A percentile compares a stretch with the other conserved stretches of the same genome.
These are phyloP conservation scores for Gandaritis pyraliata DNA, from an alignment of 2,888 invertebrate genomes.

Conservation along the genomic window DNA sequence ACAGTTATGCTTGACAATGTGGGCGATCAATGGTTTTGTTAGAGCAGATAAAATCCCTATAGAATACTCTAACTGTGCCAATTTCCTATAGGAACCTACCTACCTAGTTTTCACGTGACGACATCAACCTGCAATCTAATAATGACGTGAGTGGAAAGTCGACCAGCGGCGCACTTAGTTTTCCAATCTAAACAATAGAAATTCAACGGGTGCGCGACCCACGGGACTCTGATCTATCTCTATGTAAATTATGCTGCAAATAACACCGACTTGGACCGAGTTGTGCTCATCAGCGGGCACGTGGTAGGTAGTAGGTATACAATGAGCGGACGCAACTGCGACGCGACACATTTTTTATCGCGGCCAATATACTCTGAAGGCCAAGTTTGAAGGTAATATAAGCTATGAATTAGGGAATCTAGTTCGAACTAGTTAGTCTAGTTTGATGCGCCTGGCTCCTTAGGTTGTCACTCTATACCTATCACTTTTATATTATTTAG, in stretches of 20 bases:
- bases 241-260: conserved; percentile 83
- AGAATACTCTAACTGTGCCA: conserved; percentile 8
- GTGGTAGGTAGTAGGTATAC: conserved; percentile 49
- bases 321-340: conserved; percentile 27
- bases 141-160: conserved; percentile 78
- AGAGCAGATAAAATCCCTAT: conserved; percentile 2
- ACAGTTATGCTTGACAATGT: not conserved
- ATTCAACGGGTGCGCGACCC: conserved; percentile 82
- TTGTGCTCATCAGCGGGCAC: conserved; percentile 73
- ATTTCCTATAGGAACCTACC: conserved; percentile 7
- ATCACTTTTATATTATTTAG: not conserved
- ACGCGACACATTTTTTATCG: conserved; percentile 51
- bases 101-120: conserved; percentile 8
- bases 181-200: conserved; percentile 85
- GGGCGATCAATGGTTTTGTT: conserved; percentile 19
- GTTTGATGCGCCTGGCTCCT: conserved; percentile 26
- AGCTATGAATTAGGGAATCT: conserved; percentile 45
- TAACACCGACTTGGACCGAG: conserved; percentile 75
- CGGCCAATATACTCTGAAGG: conserved; percentile 47
- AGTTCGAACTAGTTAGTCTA: conserved; percentile 40
- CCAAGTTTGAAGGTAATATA: conserved; percentile 40
- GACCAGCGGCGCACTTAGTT: conserved; percentile 77
- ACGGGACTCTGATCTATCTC: conserved; percentile 80
- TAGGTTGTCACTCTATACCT: conserved; percentile 1
- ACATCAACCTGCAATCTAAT: conserved; percentile 63